Conservation (phyloP, 2,888 invertebrate species). For the Eledona agricola region DNA sequence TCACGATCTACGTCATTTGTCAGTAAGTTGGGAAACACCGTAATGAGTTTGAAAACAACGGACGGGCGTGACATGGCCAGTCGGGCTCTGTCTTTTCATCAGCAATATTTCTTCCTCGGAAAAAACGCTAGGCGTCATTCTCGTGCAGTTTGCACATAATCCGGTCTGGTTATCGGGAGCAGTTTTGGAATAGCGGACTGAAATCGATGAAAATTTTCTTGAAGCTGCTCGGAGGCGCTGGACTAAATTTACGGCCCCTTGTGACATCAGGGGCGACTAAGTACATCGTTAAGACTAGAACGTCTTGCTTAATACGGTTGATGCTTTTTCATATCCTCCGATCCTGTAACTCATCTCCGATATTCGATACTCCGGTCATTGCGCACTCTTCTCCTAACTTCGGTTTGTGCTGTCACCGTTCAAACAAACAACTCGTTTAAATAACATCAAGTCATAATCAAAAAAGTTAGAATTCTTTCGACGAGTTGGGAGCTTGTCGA, state of each 20-base stretch:
- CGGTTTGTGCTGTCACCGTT: too few species aligned
- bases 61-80: slow-evolving; percentile 57
- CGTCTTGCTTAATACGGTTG: slow-evolving; percentile 38
- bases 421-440: too few species aligned
- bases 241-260: slow-evolving; percentile 51
- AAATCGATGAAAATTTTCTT: too few species aligned
- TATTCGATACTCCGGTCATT: slow-evolving; percentile 45
- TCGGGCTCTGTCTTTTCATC: slow-evolving; percentile 41
- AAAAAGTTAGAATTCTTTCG: too few species aligned
- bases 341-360: slow-evolving; percentile 34
- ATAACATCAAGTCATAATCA: too few species aligned
- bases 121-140: too few species aligned
- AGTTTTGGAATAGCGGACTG: too few species aligned
- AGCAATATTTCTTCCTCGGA: slow-evolving; percentile 47
- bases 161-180: slow-evolving; percentile 28
- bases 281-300: slow-evolving; percentile 52
- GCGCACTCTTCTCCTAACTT: too few species aligned
- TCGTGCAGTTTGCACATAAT: too few species aligned
- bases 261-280: slow-evolving; percentile 52
- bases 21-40: slow-evolving; percentile 61
- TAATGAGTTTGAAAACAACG: slow-evolving; percentile 63
- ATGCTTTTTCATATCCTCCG: slow-evolving; percentile 46
- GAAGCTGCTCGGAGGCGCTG: slow-evolving; percentile 36
- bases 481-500: too few species aligned
- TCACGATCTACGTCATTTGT: slow-evolving; percentile 63